Evolutionary conservation across 2,797 vertebrate species (phyloP).

Genomic region (Acropternis orthonyx): DNA sequence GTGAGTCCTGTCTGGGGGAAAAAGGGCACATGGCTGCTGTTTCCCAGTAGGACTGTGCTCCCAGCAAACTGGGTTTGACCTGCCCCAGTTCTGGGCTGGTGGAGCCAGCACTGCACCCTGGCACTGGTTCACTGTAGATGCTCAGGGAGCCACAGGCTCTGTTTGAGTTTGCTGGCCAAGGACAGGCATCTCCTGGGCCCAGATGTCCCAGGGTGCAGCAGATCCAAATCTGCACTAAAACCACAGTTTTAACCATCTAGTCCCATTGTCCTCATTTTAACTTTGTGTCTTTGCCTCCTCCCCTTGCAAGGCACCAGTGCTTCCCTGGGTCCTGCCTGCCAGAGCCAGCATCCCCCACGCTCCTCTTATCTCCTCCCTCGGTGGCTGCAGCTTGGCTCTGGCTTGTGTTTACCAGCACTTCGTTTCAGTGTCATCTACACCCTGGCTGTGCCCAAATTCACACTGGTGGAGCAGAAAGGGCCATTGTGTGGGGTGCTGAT

Average conservation of each 20-base stretch:
- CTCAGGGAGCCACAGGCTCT: accelerated
- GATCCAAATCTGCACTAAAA: neutral
- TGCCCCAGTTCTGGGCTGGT: neutral
- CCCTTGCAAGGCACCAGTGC: neutral
- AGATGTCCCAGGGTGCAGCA: neutral
- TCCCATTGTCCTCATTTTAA: neutral
- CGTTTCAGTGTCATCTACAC: neutral
- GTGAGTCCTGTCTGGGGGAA: neutral
- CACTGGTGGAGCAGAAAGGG: neutral
- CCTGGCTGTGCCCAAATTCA: neutral
- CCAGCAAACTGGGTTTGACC: neutral
- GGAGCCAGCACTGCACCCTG: neutral
- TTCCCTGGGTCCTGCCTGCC: neutral
- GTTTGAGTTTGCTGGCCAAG: neutral
- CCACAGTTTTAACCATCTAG: neutral
- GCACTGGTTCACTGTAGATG: neutral
- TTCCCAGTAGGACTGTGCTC: neutral
- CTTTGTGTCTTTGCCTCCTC: neutral
- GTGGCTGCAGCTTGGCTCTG: constrained; percentile 15
- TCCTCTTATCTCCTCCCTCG: accelerated
- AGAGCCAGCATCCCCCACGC: accelerated
- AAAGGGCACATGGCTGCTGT: neutral
- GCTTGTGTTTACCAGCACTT: neutral
- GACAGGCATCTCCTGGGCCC: neutral
- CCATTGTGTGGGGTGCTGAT: neutral